phyloP scores from a whole-genome alignment of 1,140 invertebrate species.

The Drosophila nasuta region DNA sequence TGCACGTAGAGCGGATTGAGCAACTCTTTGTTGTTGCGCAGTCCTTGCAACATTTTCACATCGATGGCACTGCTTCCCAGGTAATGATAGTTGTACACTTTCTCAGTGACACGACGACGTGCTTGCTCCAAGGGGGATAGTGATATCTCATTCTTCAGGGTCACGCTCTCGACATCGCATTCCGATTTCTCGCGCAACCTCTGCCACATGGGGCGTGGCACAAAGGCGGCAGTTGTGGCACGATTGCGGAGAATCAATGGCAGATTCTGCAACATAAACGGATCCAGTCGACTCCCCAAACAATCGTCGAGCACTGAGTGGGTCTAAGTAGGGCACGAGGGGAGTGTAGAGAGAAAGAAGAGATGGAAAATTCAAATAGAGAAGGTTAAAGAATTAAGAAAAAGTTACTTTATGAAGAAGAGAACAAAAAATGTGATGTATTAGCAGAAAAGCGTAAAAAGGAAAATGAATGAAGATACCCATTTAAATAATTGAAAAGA shows the following conservation, averaged over 20 bases:
- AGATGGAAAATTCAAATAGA: background rate
- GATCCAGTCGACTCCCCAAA: slow-evolving; percentile 27
- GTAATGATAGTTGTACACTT: slow-evolving; percentile 61
- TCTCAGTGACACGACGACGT: slow-evolving; percentile 28
- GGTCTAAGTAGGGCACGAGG: slow-evolving; percentile 10
- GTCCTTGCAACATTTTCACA: slow-evolving; percentile 41
- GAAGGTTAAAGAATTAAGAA: background rate
- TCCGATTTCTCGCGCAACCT: slow-evolving; percentile 30
- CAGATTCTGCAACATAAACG: slow-evolving; percentile 40
- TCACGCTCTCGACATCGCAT: slow-evolving; percentile 73
- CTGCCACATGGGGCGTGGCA: slow-evolving; percentile 61
- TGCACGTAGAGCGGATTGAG: slow-evolving; percentile 30
- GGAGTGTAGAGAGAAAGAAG: no score
- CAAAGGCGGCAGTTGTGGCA: background rate
- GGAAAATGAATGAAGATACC: no score
- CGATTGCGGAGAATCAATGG: slow-evolving; percentile 1
- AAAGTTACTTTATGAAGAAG: no score
- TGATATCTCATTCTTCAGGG: slow-evolving; percentile 12
- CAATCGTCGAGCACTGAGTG: slow-evolving; percentile 35
- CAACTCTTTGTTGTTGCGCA: slow-evolving; percentile 41
- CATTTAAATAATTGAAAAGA: no score
- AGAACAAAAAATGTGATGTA: no score
- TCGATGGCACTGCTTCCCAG: slow-evolving; percentile 58
- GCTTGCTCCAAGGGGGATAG: slow-evolving; percentile 47
- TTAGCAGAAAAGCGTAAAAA: no score